These are phyloP conservation scores for Cuniculus paca DNA, from an alignment of 2,797 vertebrate species.

Conservation along the genomic window DNA sequence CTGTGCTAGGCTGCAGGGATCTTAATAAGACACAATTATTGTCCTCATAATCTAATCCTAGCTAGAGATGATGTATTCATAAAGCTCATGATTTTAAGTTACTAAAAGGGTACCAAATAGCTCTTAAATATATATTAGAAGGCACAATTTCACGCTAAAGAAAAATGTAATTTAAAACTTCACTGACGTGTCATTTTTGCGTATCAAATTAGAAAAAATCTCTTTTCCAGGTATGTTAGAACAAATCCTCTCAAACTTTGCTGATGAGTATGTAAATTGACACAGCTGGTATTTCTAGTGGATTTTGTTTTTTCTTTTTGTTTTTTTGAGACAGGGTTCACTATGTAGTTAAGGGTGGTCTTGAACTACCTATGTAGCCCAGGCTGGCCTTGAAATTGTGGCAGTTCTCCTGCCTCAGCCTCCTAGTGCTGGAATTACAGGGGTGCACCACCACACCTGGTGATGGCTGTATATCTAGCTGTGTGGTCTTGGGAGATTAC, in stretches of 20 bases:
- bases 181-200: not conserved
- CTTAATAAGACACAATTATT: not conserved
- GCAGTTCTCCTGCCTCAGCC: not conserved
- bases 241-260: not conserved
- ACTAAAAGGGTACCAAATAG: not conserved
- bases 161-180: constrained; percentile 53
- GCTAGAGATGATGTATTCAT: not conserved
- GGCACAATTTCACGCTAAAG: not conserved
- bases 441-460: not conserved
- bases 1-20: not conserved
- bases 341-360: not conserved
- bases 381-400: not conserved
- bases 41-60: not conserved
- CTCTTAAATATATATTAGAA: constrained; percentile 29
- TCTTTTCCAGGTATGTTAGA: not conserved
- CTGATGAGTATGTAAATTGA: not conserved
- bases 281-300: not conserved
- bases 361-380: not conserved
- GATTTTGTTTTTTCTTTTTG: not conserved
- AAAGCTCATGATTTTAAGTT: constrained; percentile 44
- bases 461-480: not conserved
- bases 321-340: not conserved
- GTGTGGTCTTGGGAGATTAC: not conserved
- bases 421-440: not conserved
- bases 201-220: not conserved